Evolutionary conservation across 2,113 vertebrate species (phyloP).

Genomic region (Chaetops frenatus): DNA sequence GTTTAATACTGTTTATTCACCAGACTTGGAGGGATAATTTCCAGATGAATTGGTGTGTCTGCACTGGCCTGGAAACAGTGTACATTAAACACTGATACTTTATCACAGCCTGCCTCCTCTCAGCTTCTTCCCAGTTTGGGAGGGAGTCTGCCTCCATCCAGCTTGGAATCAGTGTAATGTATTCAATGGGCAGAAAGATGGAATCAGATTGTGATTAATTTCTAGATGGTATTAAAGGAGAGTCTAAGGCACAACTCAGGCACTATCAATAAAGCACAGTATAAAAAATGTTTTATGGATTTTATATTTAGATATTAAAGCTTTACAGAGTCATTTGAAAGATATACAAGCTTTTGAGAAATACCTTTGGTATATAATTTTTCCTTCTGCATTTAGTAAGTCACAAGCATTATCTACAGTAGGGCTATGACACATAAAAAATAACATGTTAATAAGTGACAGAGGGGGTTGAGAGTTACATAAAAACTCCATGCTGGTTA

Average conservation of each 20-base stretch:
- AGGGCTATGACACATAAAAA: not conserved
- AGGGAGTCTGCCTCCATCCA: not conserved
- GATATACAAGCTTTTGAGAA: conserved; percentile 24
- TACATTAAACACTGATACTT: not conserved
- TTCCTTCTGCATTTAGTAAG: not conserved
- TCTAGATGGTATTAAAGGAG: not conserved
- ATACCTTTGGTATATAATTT: conserved; percentile 28
- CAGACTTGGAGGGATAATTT: not conserved
- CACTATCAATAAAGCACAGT: conserved; percentile 1
- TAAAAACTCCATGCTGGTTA: not conserved
- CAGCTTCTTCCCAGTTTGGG: not conserved
- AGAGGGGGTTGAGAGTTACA: not conserved
- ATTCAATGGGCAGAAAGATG: not conserved
- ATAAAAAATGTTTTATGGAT: not conserved
- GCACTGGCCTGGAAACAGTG: not conserved
- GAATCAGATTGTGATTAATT: not conserved
- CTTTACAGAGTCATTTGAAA: conserved; percentile 39
- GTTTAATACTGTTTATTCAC: not conserved
- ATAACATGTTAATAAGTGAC: not conserved
- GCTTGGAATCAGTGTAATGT: not conserved
- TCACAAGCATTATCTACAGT: not conserved
- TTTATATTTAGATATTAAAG: conserved; percentile 51
- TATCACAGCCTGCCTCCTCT: not conserved
- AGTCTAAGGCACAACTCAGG: not conserved
- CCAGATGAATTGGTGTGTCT: not conserved